Evolutionary conservation across 1,140 invertebrate genomes (phyloP).

Genomic region (Anastatus disparis): DNA sequence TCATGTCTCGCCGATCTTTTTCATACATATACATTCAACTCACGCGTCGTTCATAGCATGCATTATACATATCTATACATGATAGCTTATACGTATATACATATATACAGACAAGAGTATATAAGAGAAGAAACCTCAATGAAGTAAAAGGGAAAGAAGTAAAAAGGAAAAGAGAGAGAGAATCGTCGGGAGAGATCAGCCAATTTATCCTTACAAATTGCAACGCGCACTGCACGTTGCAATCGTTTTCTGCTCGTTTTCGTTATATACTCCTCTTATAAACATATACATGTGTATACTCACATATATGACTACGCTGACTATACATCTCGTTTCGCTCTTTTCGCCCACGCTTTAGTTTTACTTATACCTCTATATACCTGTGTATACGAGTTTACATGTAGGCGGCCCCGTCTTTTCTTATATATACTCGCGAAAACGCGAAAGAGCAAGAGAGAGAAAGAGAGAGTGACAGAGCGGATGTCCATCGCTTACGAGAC

Average conservation of each 20-base stretch:
- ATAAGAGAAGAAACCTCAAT: no score
- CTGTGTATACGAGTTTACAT: neutral
- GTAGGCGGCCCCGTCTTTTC: neutral
- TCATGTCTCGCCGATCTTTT: neutral
- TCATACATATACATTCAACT: neutral
- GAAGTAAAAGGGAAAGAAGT: neutral
- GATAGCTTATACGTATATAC: no score
- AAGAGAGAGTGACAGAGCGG: no score
- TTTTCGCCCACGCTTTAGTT: no score
- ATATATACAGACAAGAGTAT: no score
- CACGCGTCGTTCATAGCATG: no score
- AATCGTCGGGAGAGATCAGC: neutral
- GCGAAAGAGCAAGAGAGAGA: neutral
- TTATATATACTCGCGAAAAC: no score
- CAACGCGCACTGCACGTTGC: neutral
- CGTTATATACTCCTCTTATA: no score
- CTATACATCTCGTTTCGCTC: no score
- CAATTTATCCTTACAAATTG: slow-evolving; percentile 40
- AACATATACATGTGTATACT: no score
- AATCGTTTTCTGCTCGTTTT: slow-evolving; percentile 34
- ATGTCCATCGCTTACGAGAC: slow-evolving; percentile 1
- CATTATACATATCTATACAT: neutral
- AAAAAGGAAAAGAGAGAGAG: neutral
- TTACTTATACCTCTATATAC: no score
- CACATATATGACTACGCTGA: no score